Base-by-base conservation (phyloP, 1,140 invertebrate species). In the Physella acuta region DNA sequence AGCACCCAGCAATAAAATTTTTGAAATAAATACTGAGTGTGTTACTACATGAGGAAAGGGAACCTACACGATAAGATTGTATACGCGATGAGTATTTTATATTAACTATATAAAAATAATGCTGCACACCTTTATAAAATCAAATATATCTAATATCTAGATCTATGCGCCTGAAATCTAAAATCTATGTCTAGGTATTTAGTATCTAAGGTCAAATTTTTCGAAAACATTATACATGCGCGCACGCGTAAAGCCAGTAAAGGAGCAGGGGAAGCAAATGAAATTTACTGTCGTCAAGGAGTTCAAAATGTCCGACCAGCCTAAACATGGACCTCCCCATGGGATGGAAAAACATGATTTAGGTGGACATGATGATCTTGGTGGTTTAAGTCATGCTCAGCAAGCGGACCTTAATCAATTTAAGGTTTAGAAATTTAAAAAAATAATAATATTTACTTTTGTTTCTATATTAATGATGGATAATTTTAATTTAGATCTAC, bases 301-400 rank as follows among this genome's bases (percentile, higher is more conserved):
- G 56, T 63, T 53, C 61, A 79, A 81, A 69, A 82, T 81, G 79
- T 76, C 79, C 31, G 76, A 79, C 66, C 71, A 78, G 75, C 81
- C 81, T 17, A 76, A 81, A 76, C 78, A 81, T 53, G 71, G 76
- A 34, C 71, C 75, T 58, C 80, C 81, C 26, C 75, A 80, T 59
- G 79, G 79, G 16, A 82, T 82, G 82, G 82, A 83, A 73, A 74
- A 77, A 26, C 81, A 83, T 71, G 82, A 83, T 80, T 73, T 81
- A 66, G 75, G 75, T 28, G 76, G 77, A 20, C 68, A 66, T 17
- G 70, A 72, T 63, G 75, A 83, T 51, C 71, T 83, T 16, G 82
- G 82, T 44, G 82, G 79, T 17, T 62, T 83, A 0, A 82, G 81
- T 59, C 58, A 75, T 67, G 80, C 78, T 51, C 81, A 83, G 55